A percentile compares a stretch with the other conserved stretches of the same genome.
Evolutionary conservation across 2,888 invertebrate species (phyloP).

Genomic region (Luperina testacea): DNA sequence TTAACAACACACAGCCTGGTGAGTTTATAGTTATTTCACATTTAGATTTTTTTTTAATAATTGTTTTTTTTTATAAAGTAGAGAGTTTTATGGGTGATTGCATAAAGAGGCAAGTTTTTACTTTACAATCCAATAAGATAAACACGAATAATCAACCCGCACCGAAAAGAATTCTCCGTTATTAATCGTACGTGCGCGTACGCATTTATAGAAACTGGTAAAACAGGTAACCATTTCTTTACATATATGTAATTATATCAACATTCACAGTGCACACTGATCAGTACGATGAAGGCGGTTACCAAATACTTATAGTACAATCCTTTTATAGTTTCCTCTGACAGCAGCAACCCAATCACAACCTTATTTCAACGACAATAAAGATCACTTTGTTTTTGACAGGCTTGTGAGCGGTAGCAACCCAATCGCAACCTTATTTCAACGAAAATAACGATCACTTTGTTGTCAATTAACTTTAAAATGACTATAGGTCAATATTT

Average conservation of each 20-base stretch:
- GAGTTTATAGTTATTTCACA: conserved; percentile 16
- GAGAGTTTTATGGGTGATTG: neutral
- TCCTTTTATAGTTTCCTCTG: neutral
- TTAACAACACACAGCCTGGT: conserved; percentile 80
- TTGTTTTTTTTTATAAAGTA: neutral
- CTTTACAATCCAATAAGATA: neutral
- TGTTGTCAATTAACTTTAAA: neutral
- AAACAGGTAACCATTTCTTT: neutral
- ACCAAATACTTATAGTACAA: neutral
- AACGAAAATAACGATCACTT: neutral
- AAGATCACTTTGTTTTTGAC: neutral
- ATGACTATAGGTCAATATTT: neutral
- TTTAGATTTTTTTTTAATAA: conserved; percentile 4
- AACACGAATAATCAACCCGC: neutral
- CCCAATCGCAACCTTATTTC: neutral
- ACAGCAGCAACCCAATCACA: neutral
- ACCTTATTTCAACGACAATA: neutral
- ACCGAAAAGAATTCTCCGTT: neutral
- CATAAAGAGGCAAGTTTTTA: neutral
- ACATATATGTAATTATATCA: neutral
- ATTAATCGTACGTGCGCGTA: neutral
- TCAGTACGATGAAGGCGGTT: neutral
- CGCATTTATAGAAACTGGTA: neutral
- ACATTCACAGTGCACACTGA: neutral
- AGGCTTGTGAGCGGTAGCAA: neutral